A percentile compares a stretch with the other conserved stretches of the same genome.
phyloP scores from a whole-genome alignment of 1,140 invertebrate species.

The Steinernema feltiae region DNA sequence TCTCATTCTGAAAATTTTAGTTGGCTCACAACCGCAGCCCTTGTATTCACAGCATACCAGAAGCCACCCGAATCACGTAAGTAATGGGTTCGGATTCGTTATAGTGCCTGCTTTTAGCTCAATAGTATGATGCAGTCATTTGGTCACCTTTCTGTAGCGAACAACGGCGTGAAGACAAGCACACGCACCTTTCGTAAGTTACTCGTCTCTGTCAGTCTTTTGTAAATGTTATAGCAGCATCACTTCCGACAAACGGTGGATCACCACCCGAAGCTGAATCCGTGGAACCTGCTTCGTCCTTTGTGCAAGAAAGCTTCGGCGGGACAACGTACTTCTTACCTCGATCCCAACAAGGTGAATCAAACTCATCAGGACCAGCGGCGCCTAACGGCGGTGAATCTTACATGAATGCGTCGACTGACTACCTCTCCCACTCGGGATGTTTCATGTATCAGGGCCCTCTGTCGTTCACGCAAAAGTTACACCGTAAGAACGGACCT shows the following conservation, averaged over 20 bases:
- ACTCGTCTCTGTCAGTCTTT: neutral
- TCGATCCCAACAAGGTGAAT: neutral
- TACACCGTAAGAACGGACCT: neutral
- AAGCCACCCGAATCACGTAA: neutral
- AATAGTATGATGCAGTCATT: neutral
- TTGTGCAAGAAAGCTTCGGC: slow-evolving; percentile 1
- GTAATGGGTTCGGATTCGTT: neutral
- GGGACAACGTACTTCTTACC: neutral
- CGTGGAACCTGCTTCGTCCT: neutral
- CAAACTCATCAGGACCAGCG: too few species aligned
- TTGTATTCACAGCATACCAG: neutral
- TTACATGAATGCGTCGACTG: neutral
- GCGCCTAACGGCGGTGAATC: neutral
- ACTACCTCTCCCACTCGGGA: neutral
- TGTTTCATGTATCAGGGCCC: neutral
- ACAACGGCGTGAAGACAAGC: neutral
- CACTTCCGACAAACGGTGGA: neutral
- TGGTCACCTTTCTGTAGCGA: neutral
- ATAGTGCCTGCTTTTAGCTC: neutral
- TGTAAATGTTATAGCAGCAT: neutral
- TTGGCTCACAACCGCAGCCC: neutral
- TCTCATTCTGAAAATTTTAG: neutral
- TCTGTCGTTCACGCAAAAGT: neutral
- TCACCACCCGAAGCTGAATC: neutral
- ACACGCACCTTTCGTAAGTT: too few species aligned